Evolutionary conservation across 2,888 invertebrate species (phyloP), one percentile per base, ranked within the genome.

Genomic region (Drosophila meridiana): DNA sequence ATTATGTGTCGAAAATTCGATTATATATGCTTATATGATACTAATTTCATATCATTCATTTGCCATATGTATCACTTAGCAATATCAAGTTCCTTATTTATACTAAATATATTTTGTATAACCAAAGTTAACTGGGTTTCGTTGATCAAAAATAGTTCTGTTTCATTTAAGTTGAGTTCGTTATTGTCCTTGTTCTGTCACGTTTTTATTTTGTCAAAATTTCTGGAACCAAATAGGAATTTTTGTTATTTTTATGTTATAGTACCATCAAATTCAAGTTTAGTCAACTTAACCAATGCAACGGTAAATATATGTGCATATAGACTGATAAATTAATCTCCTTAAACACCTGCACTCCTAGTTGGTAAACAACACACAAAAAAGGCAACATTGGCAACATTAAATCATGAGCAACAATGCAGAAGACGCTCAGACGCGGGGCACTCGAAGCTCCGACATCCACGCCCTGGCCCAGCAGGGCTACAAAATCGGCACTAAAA

Each of bases 381-480:
- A 9, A 14, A 38, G 48, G 14, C 50, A 50, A 13, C 6, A 28
- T 34, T 14, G 42, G 20, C 48, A 34, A 34, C 14, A 40, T 9
- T 28, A 1, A 74, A 81, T 56, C 64, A 91, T 91, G 90, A 74
- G 77, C 20, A 80, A 67, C 34, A 67, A 52, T 30, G 43, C 71
- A 58, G 83, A 82, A 52, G 20, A 3, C 3, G 4, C 8, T 30
- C 87, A 93, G 95, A 2, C 20, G 13, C 14, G 32, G 34, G 26
- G 26, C 34, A 40, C 96, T 93, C 95, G 96, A 93, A 96, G 95
- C 94, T 97, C 97, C 89, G 97, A 97, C 94, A 95, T 96, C 81
- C 96, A 96, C 92, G 97, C 97, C 91, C 95, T 97, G 94, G 96
- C 97, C 93, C 95, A 96, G 93, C 95, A 96, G 92, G 97, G 97